A percentile compares a stretch with the other conserved stretches of the same genome.
Conservation (phyloP, 2,113 vertebrate genomes). For the Epinephelus cyanopodus region DNA sequence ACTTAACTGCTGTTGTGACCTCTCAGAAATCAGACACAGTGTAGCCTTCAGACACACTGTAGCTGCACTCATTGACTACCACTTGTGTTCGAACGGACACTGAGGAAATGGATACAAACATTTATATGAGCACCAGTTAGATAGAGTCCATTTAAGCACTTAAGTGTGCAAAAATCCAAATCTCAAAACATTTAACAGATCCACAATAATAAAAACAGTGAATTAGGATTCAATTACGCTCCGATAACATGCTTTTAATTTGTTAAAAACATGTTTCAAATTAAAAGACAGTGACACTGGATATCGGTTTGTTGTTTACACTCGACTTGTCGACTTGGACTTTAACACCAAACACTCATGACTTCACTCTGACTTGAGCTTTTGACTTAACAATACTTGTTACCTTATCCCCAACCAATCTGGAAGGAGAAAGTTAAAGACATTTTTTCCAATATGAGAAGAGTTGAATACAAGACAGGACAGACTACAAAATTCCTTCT, state of each 20-base stretch:
- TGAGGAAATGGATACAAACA: constrained; percentile 50
- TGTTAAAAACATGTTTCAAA: constrained; percentile 16
- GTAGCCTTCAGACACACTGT: constrained; percentile 38
- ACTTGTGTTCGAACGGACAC: constrained; percentile 40
- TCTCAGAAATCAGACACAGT: constrained; percentile 58
- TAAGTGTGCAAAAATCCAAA: background rate
- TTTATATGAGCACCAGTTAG: constrained; percentile 57
- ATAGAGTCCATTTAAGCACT: constrained; percentile 56
- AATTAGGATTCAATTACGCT: background rate
- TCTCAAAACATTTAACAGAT: background rate
- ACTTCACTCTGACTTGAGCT: too few species aligned
- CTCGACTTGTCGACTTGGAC: too few species aligned
- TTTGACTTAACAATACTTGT: too few species aligned
- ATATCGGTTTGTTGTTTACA: background rate
- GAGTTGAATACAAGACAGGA: too few species aligned
- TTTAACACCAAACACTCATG: too few species aligned
- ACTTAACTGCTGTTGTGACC: constrained; percentile 62
- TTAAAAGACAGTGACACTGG: constrained; percentile 35
- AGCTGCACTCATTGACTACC: constrained; percentile 38
- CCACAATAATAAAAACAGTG: background rate
- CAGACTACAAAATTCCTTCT: too few species aligned
- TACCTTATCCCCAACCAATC: too few species aligned
- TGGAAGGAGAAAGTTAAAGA: too few species aligned
- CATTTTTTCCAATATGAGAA: too few species aligned
- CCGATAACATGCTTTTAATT: background rate